A percentile compares a stretch with the other conserved stretches of the same genome.
These are phyloP conservation scores for Cyprinodon brontotheroides DNA, from an alignment of 2,113 vertebrate genomes.

Conservation along the genomic window DNA sequence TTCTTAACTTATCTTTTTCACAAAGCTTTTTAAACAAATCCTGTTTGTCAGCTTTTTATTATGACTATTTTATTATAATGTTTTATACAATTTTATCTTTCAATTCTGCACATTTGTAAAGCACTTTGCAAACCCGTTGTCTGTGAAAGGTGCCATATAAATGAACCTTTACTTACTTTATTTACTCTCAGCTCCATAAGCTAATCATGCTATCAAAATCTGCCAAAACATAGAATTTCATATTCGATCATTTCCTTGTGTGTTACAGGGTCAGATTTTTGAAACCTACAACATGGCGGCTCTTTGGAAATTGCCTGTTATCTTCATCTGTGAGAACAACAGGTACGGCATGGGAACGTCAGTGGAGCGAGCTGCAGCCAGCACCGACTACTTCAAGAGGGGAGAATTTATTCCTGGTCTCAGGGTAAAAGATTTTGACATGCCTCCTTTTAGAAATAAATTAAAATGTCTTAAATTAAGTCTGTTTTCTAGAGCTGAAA, in stretches of 20 bases:
- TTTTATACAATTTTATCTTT: too few relatives aligned
- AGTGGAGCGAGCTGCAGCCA: conserved; percentile 87
- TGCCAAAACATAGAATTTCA: background rate
- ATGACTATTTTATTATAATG: too few relatives aligned
- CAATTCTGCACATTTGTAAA: too few relatives aligned
- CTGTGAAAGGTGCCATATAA: too few relatives aligned
- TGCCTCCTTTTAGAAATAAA: background rate
- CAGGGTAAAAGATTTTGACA: conserved; percentile 66
- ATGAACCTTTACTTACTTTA: too few relatives aligned
- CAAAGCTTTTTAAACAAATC: too few relatives aligned
- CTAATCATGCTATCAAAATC: background rate
- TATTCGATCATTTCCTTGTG: background rate
- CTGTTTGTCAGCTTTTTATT: too few relatives aligned
- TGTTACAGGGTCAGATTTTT: conserved; percentile 89
- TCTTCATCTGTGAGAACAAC: conserved; percentile 97
- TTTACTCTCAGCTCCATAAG: too few relatives aligned
- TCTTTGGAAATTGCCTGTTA: conserved; percentile 91
- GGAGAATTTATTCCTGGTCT: conserved; percentile 91
- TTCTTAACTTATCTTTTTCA: too few relatives aligned
- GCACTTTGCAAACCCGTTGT: too few relatives aligned
- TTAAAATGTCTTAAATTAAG: too few relatives aligned
- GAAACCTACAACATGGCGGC: conserved; percentile 95
- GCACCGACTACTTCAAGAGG: conserved; percentile 92
- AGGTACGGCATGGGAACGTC: conserved; percentile 93
- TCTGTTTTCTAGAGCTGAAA: too few relatives aligned